Evolutionary conservation across 2,888 invertebrate genomes (phyloP), one percentile per base, ranked within the genome.

Genomic region (Netelia virgata): DNA sequence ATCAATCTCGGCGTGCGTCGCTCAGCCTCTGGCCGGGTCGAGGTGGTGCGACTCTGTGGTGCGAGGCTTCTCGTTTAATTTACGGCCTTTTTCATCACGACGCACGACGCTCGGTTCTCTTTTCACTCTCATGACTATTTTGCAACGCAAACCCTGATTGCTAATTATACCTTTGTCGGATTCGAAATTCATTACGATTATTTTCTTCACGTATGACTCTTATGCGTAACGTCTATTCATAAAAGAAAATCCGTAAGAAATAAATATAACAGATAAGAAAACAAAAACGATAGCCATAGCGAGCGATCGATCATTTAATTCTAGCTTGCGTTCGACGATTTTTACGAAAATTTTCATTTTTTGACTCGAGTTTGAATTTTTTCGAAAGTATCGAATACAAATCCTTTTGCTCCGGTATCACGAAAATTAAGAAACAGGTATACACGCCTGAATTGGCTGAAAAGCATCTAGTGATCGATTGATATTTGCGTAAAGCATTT

Each of bases 391-490:
- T 53, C 16, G 53, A 69, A 47, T 14, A 70, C 53, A 69, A 70
- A 68, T 55, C 41, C 53, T 70, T 70, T 69, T 66, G 14, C 43
- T 9, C 1, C 9, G 36, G 41, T 20, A 53, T 64, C 50, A 55
- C 16, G 50, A 53, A 61, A 77, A 72, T 66, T 77, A 69, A 61
- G 73, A 11, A 43, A 63, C 43, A 53, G 75, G 36, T 69, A 55
- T 61, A 18, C n/a, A 3, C 28, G 68, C 14, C n/a, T 55, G 63
- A 28, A 76, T 72, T 18, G 53, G 66, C 75, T n/a, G 10, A 50
- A 61, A 72, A 63, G 61, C 76, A 72, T 77, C 72, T 61, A 53
- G 64, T 80, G 83, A 83, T 83, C 81, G 84, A 84, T 84, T 81
- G 84, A 80, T 80, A 76, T 36, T 84, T 81, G 72, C 76, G 72